Base-by-base conservation (phyloP, 2,888 invertebrate species). In the Aelia acuminata region DNA sequence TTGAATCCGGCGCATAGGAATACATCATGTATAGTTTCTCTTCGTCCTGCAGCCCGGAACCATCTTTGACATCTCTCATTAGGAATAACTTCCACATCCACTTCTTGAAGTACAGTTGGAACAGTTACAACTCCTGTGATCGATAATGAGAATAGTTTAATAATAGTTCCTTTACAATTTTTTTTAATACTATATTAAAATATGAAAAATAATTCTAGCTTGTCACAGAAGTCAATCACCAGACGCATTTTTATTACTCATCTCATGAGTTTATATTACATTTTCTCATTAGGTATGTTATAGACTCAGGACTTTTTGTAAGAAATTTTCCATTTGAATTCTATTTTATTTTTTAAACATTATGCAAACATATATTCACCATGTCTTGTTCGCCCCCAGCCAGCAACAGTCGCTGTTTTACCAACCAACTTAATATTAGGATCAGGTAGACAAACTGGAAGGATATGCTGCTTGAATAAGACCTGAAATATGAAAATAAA, bases 1-100 rank as follows among this genome's bases (percentile, higher is more conserved):
- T 98, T 98, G 91, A 97, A 98, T 5, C 98, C 98, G 0, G 98
- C 98, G 92, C 98, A 98, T 0, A 98, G 93, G 92, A 98, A 98
- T 2, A 98, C 98, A 91, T 98, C 97, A 91, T 98, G 97, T 89
- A 98, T 98, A n/a, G 96, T 96, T 92, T 98, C 98, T 87, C 97
- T 93, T 53, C 98, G 93, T 0, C 98, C 98, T 0, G 98, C 98
- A 0, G 97, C 96, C 86, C 97, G 93, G 93, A 98, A 98, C 98
- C 98, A 98, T 85, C 96, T 94, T 93, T 98, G 98, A 91, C 98
- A 98, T 89, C 97, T 94, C 91, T 97, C 97, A 91, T 98, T 97
- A 0, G 97, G 96, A 84, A 98, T 96, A 26, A 98, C 94, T 92
- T 94, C 92, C 18, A 93, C 93, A 88, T 93, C 93, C 0, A 93